Base-by-base conservation (phyloP, 2,888 invertebrate genomes). In the Shargacucullia verbasci region DNA sequence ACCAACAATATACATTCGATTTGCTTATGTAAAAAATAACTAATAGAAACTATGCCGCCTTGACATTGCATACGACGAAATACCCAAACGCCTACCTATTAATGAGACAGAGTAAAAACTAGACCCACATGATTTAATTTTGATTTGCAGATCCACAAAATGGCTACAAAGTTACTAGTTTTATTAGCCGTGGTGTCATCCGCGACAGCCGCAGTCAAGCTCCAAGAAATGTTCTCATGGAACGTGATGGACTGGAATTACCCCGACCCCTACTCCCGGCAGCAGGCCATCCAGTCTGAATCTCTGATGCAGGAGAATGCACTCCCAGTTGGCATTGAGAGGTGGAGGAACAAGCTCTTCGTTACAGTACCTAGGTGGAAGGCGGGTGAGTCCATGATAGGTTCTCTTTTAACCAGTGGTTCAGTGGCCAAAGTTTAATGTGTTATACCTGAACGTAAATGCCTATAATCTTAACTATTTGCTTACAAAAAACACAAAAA, bases 291-390 rank as follows among this genome's bases (percentile, higher is more conserved):
- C 8, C 84, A 94, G 35, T 95, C 94, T 0, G 96, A 96, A 5
- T 95, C 95, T 43, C 96, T 96, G 70, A 95, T 96, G 9, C 97
- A 97, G 0, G 96, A 97, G 81, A 98, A 98, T 82, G 97, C 95
- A 48, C 90, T 97, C 0, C 97, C 98, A 0, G 97, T 97, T 0
- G 98, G 98, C 14, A 95, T 98, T 27, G 98, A 98, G 85, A 92
- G 97, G 59, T 97, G 96, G 96, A 95, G 94, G 63, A 96, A 97
- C 81, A 97, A 97, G 73, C 92, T 98, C n/a, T 98, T 98, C 84
- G 95, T 98, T 20, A 96, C 96, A 9, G 96, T 98, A 1, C 98
- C 98, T 0, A 95, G 98, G 77, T 98, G 97, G 98, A 94, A 94
- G 68, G 90, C 95, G 86, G 97, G 97, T 97, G 82, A 93, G 94